These are phyloP conservation scores for Graptemys geographica DNA, from an alignment of 2,797 vertebrate genomes.

Conservation along the genomic window DNA sequence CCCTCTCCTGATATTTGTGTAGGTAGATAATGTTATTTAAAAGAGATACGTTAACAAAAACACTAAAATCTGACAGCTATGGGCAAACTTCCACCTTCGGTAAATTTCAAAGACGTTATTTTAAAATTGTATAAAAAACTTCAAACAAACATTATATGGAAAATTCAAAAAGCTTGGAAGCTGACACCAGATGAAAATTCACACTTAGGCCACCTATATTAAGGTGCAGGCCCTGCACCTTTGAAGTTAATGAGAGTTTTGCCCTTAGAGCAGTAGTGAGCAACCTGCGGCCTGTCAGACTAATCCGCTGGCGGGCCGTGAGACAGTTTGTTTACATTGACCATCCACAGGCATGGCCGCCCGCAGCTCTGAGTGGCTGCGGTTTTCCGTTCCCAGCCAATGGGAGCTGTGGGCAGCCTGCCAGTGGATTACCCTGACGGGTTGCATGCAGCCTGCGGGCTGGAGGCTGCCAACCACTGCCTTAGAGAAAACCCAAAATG, in stretches of 20 bases:
- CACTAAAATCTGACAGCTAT: not conserved
- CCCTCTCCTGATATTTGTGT: not conserved
- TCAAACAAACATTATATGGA: slow-evolving; percentile 14
- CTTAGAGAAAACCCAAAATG: not conserved
- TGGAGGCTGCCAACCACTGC: too few species aligned
- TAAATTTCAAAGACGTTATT: not conserved
- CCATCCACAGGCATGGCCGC: too few species aligned
- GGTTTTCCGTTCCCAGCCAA: too few species aligned
- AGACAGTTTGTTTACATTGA: too few species aligned
- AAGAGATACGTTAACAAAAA: not conserved
- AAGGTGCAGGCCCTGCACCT: not conserved
- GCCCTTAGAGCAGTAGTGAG: not conserved
- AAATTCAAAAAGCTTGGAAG: slow-evolving; percentile 33
- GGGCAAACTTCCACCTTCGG: slow-evolving; percentile 28
- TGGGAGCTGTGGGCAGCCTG: too few species aligned
- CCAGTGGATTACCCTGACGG: too few species aligned
- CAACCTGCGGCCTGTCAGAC: too few species aligned
- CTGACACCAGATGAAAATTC: not conserved
- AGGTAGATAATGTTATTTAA: not conserved
- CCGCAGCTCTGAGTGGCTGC: too few species aligned
- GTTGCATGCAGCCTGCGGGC: too few species aligned
- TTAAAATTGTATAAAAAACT: slow-evolving; percentile 13
- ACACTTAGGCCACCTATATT: not conserved
- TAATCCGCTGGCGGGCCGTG: too few species aligned
- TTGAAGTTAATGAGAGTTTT: not conserved